Percentiles rank a stretch among this genome's conserved stretches.
Conservation (phyloP, 2,113 vertebrate species). For the Gila orcuttii region DNA sequence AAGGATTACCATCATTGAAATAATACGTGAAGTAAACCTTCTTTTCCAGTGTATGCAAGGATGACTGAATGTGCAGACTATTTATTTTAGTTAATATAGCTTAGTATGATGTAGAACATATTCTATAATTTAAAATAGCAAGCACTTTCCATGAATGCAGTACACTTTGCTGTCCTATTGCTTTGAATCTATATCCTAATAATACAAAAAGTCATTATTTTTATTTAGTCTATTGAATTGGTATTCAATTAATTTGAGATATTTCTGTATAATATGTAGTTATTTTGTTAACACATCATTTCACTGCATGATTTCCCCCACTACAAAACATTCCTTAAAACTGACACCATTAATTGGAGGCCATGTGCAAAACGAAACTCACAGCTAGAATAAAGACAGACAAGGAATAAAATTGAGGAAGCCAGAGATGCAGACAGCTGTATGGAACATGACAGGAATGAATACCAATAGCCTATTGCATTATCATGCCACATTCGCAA, state of each 20-base stretch:
- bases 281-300: not conserved
- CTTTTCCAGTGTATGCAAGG: not conserved
- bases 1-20: not conserved
- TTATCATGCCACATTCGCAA: conserved; percentile 42
- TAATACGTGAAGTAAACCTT: not conserved
- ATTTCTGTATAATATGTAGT: not conserved
- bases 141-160: not conserved
- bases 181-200: not conserved
- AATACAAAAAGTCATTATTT: not conserved
- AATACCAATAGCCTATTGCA: conserved; percentile 39
- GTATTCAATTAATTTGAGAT: not conserved
- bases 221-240: not conserved
- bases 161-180: not conserved
- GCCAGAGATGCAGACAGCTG: conserved; percentile 28
- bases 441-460: conserved; percentile 37
- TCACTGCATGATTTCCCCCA: not conserved
- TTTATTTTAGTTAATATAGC: not conserved
- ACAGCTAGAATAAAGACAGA: not conserved
- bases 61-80: not conserved
- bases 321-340: not conserved
- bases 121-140: not conserved
- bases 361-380: not conserved
- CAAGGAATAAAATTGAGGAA: conserved; percentile 15
- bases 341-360: not conserved
- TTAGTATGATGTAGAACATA: not conserved